Conservation (phyloP, 1,140 invertebrate species). For the Drosophila ficusphila region DNA sequence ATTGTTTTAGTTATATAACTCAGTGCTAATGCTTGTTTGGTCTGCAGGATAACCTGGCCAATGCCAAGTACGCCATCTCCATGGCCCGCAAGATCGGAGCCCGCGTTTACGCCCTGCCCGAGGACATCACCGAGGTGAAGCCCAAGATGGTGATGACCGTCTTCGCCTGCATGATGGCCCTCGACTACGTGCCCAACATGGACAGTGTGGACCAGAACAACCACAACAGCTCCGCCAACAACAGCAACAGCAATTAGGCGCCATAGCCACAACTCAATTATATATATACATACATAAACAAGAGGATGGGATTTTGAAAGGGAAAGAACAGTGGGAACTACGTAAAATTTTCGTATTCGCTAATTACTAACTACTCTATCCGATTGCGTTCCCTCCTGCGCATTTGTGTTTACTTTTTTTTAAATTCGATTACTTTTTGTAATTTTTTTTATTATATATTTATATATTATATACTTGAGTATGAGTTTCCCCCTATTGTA, state of each 20-base stretch:
- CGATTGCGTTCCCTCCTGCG: conserved; percentile 7
- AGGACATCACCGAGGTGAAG: conserved; percentile 99
- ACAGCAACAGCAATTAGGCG: conserved; percentile 67
- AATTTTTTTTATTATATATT: conserved; percentile 34
- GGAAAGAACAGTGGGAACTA: conserved; percentile 8
- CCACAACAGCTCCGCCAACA: conserved; percentile 73
- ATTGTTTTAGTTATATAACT: not conserved
- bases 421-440: conserved; percentile 29
- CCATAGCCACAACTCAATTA: conserved; percentile 34
- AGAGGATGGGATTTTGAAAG: not conserved
- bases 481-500: conserved; percentile 17
- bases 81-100: conserved; percentile 99
- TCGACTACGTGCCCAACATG: conserved; percentile 96
- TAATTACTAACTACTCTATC: conserved; percentile 15
- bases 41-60: conserved; percentile 95
- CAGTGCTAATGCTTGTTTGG: too few relatives aligned
- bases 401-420: conserved; percentile 32
- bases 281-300: conserved; percentile 37
- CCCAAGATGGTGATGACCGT: conserved; percentile 99
- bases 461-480: conserved; percentile 26
- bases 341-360: conserved; percentile 29
- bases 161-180: conserved; percentile 99
- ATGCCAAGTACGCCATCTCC: conserved; percentile 99
- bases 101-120: conserved; percentile 98
- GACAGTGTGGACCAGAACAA: conserved; percentile 85